Base-by-base conservation (phyloP, 2,113 vertebrate species). In the Epinephelus moara region DNA sequence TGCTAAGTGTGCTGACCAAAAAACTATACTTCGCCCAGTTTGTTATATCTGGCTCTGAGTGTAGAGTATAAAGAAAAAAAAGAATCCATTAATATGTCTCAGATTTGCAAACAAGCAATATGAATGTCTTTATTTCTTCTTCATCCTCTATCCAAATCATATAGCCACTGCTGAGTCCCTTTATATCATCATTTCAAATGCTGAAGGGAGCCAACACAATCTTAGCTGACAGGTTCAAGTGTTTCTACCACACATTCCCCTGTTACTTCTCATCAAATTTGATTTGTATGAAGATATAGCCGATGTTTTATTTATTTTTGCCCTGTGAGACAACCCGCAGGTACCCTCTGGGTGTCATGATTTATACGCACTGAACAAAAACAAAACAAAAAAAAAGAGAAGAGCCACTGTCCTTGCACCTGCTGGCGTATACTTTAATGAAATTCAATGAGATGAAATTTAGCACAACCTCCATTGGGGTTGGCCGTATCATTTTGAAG, bases 381-480 rank as follows among this genome's bases (percentile, higher is more conserved):
- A 76, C 19, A 75, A 75, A 70, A 40, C 12, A 25, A 25, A 56
- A 45, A 53, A 70, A 76, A 73, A 86, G 30, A 30, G 30, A 66
- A 69, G 80, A 85, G 89, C 80, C 78, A 90, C 86, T 95, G 94
- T 93, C 94, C 93, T 95, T 94, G 92, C 88, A 91, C 88, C 91
- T 91, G 85, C 91, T 94, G 93, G 92, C 89, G 78, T 91, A 94
- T 75, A 89, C 92, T 91, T 92, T 93, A 95, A 94, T 93, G 93
- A 94, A 95, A 95, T 95, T 94, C 92, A 94, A 92, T 84, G 89
- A 94, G 93, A 93, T 94, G 92, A 94, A 94, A 94, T 95, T 94
- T 93, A 91, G 83, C 89, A 86, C 94, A 94, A 91, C 90, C 89
- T 92, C 93, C 93, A 89, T 85, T 92, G 93, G 86, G 92, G 83